Evolutionary conservation across 2,888 invertebrate species (phyloP).

Genomic region (Dryobota labecula): DNA sequence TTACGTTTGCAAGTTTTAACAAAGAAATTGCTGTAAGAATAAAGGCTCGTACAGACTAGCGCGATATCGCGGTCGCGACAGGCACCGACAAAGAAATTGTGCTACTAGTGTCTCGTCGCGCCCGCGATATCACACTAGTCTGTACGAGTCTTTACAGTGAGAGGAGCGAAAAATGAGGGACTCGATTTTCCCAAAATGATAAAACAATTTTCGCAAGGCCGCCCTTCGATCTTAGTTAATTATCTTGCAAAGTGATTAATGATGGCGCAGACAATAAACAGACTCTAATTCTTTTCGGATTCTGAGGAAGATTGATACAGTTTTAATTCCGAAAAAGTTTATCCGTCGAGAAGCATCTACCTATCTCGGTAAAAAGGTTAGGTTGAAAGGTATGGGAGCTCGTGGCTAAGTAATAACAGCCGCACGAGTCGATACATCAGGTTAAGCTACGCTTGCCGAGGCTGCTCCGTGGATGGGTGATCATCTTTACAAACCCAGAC

Average conservation of each 20-base stretch:
- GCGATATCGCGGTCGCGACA: too few species aligned
- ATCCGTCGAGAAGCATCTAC: background rate
- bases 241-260: constrained; percentile 34
- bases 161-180: background rate
- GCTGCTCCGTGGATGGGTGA: too few species aligned
- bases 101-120: too few species aligned
- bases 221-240: constrained; percentile 1
- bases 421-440: too few species aligned
- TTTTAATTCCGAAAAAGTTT: background rate
- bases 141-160: too few species aligned
- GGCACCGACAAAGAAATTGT: too few species aligned
- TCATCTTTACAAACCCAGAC: too few species aligned
- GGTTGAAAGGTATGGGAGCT: background rate
- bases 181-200: constrained; percentile 13
- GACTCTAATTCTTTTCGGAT: background rate
- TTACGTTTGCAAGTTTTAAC: background rate
- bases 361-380: background rate
- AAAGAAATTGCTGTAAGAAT: background rate
- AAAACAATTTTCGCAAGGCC: background rate
- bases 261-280: constrained; percentile 29
- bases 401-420: too few species aligned
- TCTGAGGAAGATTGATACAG: constrained; percentile 35
- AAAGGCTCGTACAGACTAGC: too few species aligned
- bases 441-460: too few species aligned
- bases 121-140: too few species aligned